Evolutionary conservation across 2,113 vertebrate genomes (phyloP).

Genomic region (Myrmecophaga tridactyla): DNA sequence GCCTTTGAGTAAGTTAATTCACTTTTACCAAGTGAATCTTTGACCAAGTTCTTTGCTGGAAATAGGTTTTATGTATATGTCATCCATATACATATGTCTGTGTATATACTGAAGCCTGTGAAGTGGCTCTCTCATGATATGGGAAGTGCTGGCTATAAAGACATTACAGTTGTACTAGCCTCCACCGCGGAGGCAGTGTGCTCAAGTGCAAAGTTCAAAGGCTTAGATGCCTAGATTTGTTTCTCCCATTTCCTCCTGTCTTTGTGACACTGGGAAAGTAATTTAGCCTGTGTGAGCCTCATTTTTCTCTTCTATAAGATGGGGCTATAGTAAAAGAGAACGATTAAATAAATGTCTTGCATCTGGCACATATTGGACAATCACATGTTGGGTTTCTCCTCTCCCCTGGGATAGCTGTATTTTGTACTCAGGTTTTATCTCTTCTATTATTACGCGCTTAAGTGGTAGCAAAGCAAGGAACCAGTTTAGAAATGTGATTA

Average conservation of each 20-base stretch:
- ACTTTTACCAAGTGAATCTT: neutral
- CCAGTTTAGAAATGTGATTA: neutral
- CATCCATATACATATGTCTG: too few species aligned
- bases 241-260: neutral
- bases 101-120: neutral
- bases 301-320: neutral
- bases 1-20: neutral
- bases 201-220: neutral
- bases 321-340: too few species aligned
- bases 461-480: neutral
- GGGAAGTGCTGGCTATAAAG: neutral
- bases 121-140: neutral
- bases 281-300: neutral
- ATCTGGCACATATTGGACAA: neutral
- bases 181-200: neutral
- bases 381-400: neutral
- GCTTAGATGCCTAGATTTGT: neutral
- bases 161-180: accelerated
- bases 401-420: neutral
- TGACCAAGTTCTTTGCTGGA: neutral
- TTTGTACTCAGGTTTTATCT: neutral
- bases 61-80: neutral
- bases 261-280: neutral
- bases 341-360: too few species aligned
- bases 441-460: neutral